Evolutionary conservation across 2,888 invertebrate species (phyloP).

Genomic region (Epinotia demarniana): DNA sequence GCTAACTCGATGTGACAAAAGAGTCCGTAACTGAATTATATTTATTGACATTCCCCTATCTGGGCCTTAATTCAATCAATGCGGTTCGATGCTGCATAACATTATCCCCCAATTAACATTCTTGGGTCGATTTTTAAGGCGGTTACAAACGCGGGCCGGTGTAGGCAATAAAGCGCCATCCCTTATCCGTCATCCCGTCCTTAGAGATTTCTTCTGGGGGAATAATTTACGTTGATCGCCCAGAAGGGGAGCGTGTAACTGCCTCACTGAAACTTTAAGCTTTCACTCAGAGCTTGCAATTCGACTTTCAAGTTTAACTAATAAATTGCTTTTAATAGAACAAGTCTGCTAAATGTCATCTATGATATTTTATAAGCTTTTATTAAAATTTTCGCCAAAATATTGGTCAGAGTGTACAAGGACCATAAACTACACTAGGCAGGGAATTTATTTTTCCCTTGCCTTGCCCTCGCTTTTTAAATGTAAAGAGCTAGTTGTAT

Average conservation of each 20-base stretch:
- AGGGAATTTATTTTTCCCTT: not conserved
- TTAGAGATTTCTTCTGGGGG: constrained; percentile 82
- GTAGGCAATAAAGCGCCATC: constrained; percentile 81
- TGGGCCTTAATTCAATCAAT: constrained; percentile 70
- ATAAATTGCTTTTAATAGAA: constrained; percentile 78
- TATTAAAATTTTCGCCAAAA: no score
- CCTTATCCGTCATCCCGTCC: constrained; percentile 84
- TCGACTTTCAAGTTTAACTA: constrained; percentile 78
- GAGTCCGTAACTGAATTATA: constrained; percentile 49
- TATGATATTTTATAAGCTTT: not conserved
- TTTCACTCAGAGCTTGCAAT: constrained; percentile 80
- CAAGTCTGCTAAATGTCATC: constrained; percentile 52
- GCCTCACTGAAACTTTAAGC: constrained; percentile 84
- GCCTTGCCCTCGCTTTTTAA: not conserved
- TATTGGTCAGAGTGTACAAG: no score
- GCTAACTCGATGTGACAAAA: constrained; percentile 37
- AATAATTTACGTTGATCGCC: constrained; percentile 84
- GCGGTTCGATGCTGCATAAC: constrained; percentile 74
- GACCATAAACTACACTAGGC: no score
- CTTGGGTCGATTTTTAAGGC: constrained; percentile 77
- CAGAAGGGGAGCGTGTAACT: constrained; percentile 80
- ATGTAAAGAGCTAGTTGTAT: constrained; percentile 53
- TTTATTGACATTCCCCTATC: constrained; percentile 57
- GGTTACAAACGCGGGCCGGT: constrained; percentile 73
- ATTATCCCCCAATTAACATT: constrained; percentile 82